These are phyloP conservation scores for Varecia variegata DNA, from an alignment of 2,797 vertebrate species.

Conservation along the genomic window DNA sequence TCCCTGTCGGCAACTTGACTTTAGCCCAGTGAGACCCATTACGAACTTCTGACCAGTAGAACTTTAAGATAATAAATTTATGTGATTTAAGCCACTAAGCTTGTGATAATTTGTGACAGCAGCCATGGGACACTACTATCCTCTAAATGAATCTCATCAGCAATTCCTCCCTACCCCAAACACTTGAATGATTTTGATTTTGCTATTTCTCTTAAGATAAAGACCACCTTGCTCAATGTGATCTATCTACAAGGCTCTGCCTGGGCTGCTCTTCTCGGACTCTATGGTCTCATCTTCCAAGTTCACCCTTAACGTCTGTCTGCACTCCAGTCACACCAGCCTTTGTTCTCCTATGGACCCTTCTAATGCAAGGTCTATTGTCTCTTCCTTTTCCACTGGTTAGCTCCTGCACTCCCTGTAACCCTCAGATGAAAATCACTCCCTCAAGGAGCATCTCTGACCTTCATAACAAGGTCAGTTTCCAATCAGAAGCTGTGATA, in stretches of 20 bases:
- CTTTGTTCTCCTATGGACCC: not conserved
- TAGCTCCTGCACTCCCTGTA: not conserved
- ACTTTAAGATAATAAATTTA: slow-evolving; percentile 1
- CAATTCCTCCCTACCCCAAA: not conserved
- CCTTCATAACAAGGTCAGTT: not conserved
- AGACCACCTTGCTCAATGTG: not conserved
- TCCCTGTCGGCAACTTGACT: not conserved
- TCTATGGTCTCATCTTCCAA: not conserved
- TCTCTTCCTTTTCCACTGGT: not conserved
- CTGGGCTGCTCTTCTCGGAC: not conserved
- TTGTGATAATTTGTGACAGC: not conserved
- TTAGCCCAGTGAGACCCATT: not conserved
- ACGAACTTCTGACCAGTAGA: not conserved
- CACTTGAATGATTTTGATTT: slow-evolving; percentile 25
- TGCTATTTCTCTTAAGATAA: not conserved
- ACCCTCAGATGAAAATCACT: not conserved
- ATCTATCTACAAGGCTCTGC: not conserved
- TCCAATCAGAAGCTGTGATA: not conserved
- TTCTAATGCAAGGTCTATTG: not conserved
- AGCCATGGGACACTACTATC: not conserved
- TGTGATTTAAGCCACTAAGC: not conserved
- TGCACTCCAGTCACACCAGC: not conserved
- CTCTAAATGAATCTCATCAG: not conserved
- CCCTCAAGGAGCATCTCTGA: not conserved
- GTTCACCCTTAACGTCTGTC: not conserved